phyloP scores from a whole-genome alignment of 2,113 vertebrate genomes.

The Litocranius walleri region DNA sequence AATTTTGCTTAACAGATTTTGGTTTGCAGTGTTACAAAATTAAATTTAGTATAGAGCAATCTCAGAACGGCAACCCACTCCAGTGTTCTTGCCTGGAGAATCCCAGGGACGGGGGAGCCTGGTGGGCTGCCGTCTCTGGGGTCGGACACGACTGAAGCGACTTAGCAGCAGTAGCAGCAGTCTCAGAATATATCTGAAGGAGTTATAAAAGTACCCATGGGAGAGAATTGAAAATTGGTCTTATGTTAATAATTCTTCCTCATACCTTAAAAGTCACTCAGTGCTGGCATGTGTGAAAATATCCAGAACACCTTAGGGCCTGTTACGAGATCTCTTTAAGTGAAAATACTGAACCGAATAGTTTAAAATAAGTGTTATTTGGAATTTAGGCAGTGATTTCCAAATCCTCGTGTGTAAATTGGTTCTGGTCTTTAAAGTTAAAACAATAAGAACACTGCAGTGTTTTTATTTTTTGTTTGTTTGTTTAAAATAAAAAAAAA shows the following conservation, averaged over 20 bases:
- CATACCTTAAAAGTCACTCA: neutral
- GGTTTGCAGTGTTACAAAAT: neutral
- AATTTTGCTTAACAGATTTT: conserved; percentile 16
- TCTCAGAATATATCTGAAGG: neutral
- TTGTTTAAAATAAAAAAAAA: neutral
- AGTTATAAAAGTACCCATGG: neutral
- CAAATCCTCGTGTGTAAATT: neutral
- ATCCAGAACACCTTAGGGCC: neutral
- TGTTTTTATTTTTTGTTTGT: neutral
- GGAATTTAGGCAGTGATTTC: neutral
- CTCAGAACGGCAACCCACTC: neutral
- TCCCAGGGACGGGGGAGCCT: too few species aligned
- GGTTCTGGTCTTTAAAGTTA: neutral
- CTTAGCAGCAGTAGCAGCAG: neutral
- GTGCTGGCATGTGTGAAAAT: neutral
- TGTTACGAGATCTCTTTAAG: neutral
- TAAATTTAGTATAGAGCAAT: neutral
- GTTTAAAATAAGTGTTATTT: neutral
- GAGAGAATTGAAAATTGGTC: neutral
- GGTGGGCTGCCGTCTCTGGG: too few species aligned
- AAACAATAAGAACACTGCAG: neutral
- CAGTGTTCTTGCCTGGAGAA: too few species aligned
- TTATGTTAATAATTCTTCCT: neutral
- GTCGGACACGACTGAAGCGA: too few species aligned
- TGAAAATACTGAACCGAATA: neutral